Base-by-base conservation (phyloP, 2,797 vertebrate genomes). In the Macrochelys suwanniensis region DNA sequence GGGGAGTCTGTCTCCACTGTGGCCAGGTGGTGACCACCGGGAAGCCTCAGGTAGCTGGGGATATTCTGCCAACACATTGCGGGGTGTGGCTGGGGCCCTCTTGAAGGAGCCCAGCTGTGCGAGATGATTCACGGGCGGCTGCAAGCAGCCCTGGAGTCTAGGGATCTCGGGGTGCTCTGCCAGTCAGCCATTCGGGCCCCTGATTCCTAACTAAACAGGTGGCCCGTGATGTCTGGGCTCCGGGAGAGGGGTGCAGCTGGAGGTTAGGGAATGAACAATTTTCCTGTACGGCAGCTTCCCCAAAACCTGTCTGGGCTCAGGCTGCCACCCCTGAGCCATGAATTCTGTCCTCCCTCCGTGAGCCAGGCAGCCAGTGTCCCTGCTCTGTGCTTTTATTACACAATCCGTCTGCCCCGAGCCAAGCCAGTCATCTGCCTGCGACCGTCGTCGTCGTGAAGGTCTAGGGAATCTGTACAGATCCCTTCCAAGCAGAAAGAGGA, bases 401-500 rank as follows among this genome's bases (percentile, higher is more conserved):
- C 16, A 71, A 47, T 47, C 42, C 42, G 5, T 28, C 74, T 47
- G 42, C 45, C 74, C 12, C 25, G 6, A 76, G 71, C 71, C 71
- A 28, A 37, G 71, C 42, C 23, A 28, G 71, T 47, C 42, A 11
- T 9, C 71, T 47, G 42, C 71, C 42, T 11, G 23, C 25, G 23
- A 13, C 42, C 4, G 12, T 25, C 42, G 3, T 13, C 4, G 1
- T 28, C 0, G 23, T 42, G 4, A 13, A 45, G 2, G 25, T 26
- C 25, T 74, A 42, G 71, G 15, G 15, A 23, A 74, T 71, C 19
- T 6, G 23, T 45, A 4, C 71, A 2, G 10, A 42, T 25, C 71
- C 71, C 71, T 74, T 25, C 68, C n/a, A 6, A 10, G 5, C 7
- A 23, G 37, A 42, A 37, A 37, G 68, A 2, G 19, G 59, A 28